Evolutionary conservation across 2,113 vertebrate species (phyloP), one percentile per base, ranked within the genome.

Genomic region (Panthera leo): DNA sequence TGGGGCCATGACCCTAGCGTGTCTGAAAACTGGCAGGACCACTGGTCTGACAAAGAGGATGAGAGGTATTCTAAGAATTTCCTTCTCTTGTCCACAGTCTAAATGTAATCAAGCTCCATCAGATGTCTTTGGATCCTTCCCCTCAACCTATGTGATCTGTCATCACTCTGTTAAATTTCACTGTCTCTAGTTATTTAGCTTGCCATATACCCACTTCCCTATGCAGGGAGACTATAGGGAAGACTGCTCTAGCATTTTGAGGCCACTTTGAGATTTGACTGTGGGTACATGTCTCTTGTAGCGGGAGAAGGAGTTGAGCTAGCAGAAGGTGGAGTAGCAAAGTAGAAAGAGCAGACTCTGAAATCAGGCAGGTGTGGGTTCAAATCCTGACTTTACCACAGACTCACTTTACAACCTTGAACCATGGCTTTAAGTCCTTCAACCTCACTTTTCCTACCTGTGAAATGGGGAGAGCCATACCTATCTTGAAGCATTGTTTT

Each of bases 31-130:
- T 11, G 10, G 15, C 19, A 70, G 27, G 39, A 61, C 19, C 25
- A 25, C 39, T 95, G 34, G 13, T 21, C 5, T 71, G 8, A 31
- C 11, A 21, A 85, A 75, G 36, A 25, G n/a, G 1, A 19, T 4
- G 34, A 21, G 67, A 78, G 2, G 11, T 36, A 65, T 70, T 85
- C 42, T 70, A 14, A 36, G 39, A 73, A 93, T 94, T 48, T 86
- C 11, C 55, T 89, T 76, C 14, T 82, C 23, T 97, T 75, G 10
- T 16, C 3, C 58, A 42, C 3, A 85, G 25, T 68, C 78, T 93
- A 92, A 63, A 71, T 92, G 67, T 96, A 78, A 83, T 82, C 65
- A 80, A 95, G 29, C 8, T 86, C 14, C 53, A 36, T 68, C 63
- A 82, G 91, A 68, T 63, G 48, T 82, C 71, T 95, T 80, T 31